Percentiles rank a stretch among this genome's conserved stretches.
These are phyloP conservation scores for Esperia sulphurella DNA, from an alignment of 2,888 invertebrate species.

Conservation along the genomic window DNA sequence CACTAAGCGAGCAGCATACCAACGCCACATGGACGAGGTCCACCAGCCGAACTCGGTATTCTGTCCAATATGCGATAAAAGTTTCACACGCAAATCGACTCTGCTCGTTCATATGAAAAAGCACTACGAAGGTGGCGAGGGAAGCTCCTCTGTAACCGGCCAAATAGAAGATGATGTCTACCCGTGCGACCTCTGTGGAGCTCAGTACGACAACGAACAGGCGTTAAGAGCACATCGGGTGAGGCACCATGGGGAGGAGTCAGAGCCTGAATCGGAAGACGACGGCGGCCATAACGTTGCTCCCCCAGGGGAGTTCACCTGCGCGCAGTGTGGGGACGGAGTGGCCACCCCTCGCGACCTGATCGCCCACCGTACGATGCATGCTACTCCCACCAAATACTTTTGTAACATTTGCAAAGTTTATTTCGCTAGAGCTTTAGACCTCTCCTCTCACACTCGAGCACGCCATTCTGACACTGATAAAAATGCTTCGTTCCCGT, in stretches of 20 bases:
- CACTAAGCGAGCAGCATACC: slow-evolving; percentile 78
- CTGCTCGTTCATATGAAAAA: slow-evolving; percentile 82
- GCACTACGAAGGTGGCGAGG: slow-evolving; percentile 72
- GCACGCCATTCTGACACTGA: slow-evolving; percentile 73
- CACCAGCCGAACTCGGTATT: slow-evolving; percentile 76
- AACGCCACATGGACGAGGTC: slow-evolving; percentile 79
- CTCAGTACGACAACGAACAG: slow-evolving; percentile 76
- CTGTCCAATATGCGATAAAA: slow-evolving; percentile 81
- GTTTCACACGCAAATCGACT: slow-evolving; percentile 81
- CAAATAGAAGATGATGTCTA: slow-evolving; percentile 55
- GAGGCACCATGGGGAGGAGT: slow-evolving; percentile 76
- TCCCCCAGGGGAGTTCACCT: slow-evolving; percentile 71
- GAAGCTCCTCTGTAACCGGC: slow-evolving; percentile 40
- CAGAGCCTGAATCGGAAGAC: slow-evolving; percentile 53
- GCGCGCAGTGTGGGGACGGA: slow-evolving; percentile 76
- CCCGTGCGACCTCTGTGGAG: slow-evolving; percentile 81
- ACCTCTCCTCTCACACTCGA: slow-evolving; percentile 69
- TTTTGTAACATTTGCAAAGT: slow-evolving; percentile 81
- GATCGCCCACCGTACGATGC: slow-evolving; percentile 77
- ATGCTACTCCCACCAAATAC: slow-evolving; percentile 70
- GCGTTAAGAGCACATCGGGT: slow-evolving; percentile 79
- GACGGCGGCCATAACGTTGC: slow-evolving; percentile 42
- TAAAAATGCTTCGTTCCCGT: slow-evolving; percentile 74
- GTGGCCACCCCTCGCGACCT: slow-evolving; percentile 76
- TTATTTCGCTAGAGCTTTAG: slow-evolving; percentile 65